Conservation (phyloP, 2,888 invertebrate genomes). For the Folsomia candida region DNA sequence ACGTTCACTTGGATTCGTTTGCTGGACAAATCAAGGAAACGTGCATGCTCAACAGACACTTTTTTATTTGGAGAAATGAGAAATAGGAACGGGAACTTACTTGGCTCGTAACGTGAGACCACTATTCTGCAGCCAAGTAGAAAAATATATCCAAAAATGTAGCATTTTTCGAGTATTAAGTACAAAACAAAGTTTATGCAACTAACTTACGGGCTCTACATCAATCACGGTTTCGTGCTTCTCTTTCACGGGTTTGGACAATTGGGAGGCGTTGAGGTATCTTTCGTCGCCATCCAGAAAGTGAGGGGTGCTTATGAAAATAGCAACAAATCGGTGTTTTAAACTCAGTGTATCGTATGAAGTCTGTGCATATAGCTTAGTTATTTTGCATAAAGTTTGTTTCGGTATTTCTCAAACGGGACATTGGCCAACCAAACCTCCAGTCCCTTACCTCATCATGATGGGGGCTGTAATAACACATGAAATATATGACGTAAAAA, state of each 20-base stretch:
- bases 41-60: too few species aligned
- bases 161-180: too few species aligned
- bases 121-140: constrained; percentile 8
- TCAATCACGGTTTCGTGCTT: constrained; percentile 31
- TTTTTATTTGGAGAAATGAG: background rate
- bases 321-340: constrained; percentile 12
- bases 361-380: too few species aligned
- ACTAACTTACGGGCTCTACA: constrained; percentile 36
- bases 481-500: too few species aligned
- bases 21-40: background rate
- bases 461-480: too few species aligned
- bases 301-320: constrained; percentile 26
- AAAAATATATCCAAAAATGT: background rate
- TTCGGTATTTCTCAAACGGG: too few species aligned
- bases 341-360: background rate
- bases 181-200: too few species aligned
- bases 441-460: too few species aligned
- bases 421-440: too few species aligned
- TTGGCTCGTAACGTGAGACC: constrained; percentile 16
- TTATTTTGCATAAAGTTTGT: too few species aligned
- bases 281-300: constrained; percentile 27
- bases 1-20: constrained; percentile 38
- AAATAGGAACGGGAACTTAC: background rate
- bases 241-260: constrained; percentile 12
- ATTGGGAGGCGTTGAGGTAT: constrained; percentile 14